Percentiles rank a stretch among this genome's conserved stretches.
Conservation (phyloP, 2,797 vertebrate genomes). For the Taeniopygia guttata region DNA sequence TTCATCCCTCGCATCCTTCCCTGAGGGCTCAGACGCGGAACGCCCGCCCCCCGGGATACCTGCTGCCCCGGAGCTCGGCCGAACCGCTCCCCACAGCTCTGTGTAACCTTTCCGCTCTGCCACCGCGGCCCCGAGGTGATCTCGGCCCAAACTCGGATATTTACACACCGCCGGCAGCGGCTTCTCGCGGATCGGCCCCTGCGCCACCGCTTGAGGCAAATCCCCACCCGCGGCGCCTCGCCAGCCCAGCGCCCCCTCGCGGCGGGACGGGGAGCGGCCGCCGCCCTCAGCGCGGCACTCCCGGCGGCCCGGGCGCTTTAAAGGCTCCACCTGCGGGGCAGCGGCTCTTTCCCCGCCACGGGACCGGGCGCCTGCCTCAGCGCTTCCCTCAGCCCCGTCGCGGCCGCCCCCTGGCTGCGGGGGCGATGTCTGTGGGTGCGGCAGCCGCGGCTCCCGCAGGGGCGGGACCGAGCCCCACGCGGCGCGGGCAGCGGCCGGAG, state of each 20-base stretch:
- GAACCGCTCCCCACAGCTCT: background rate
- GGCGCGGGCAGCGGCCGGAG: background rate
- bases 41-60: background rate
- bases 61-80: slow-evolving; percentile 18
- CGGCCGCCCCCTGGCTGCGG: background rate
- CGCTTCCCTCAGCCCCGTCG: background rate
- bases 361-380: background rate
- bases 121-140: background rate
- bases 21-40: background rate
- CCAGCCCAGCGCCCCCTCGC: background rate
- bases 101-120: background rate
- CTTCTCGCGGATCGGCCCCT: background rate
- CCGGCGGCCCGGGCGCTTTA: background rate
- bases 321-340: background rate
- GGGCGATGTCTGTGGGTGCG: background rate
- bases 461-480: background rate
- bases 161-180: background rate
- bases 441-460: background rate
- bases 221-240: background rate
- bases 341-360: background rate
- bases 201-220: background rate
- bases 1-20: background rate
- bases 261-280: background rate
- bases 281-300: background rate
- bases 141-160: background rate